Conservation (phyloP, 2,113 vertebrate genomes). For the Pantherophis guttatus region DNA sequence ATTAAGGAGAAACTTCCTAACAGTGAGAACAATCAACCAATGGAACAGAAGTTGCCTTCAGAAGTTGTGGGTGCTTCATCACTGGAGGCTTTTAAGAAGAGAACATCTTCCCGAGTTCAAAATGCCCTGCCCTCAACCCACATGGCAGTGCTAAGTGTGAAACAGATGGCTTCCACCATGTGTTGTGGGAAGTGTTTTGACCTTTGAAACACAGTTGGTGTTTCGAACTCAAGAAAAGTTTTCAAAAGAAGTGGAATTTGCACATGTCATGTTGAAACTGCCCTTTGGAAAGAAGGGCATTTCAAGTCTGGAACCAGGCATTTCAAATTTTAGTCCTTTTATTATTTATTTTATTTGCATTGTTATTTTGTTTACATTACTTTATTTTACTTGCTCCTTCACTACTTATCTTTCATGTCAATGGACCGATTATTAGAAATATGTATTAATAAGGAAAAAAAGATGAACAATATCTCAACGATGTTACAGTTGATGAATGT, state of each 20-base stretch:
- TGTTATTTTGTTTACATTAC: no score
- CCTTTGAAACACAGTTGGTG: neutral
- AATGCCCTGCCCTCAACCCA: neutral
- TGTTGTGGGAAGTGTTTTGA: neutral
- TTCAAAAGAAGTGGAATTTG: neutral
- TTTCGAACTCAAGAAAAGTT: neutral
- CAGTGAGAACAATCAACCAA: no score
- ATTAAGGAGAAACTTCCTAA: no score
- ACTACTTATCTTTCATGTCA: no score
- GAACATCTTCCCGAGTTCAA: neutral
- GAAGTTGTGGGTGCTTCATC: no score
- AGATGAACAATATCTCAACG: neutral
- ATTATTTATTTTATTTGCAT: neutral
- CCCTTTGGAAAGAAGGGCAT: neutral
- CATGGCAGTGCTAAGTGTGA: neutral
- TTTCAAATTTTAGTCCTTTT: neutral
- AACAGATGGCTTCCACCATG: neutral
- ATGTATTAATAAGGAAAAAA: neutral
- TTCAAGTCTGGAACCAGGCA: neutral
- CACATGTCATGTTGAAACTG: neutral
- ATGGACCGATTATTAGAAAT: neutral
- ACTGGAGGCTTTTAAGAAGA: no score
- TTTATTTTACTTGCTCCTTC: neutral
- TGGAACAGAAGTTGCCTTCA: no score
- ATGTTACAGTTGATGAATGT: neutral